Conservation (phyloP, 2,113 vertebrate species). For the Sminthopsis crassicaudata region DNA sequence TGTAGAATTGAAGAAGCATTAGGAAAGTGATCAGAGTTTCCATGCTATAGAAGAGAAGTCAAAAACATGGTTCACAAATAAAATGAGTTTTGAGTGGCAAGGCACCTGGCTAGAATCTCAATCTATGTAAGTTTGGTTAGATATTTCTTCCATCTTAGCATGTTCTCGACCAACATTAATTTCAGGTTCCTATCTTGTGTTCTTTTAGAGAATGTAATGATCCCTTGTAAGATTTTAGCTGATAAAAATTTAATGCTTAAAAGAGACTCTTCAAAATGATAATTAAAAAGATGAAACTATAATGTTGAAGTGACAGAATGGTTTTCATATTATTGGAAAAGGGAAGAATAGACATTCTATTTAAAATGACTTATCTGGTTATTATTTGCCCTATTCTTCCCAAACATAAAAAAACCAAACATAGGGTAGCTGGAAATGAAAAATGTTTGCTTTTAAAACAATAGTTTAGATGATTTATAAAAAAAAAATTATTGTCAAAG, state of each 20-base stretch:
- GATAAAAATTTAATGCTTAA: conserved; percentile 8
- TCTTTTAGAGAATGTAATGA: conserved; percentile 28
- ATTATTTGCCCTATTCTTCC: neutral
- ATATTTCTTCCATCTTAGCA: neutral
- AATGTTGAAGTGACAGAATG: neutral
- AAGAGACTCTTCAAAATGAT: conserved; percentile 48
- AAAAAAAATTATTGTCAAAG: neutral
- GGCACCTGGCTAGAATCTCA: conserved; percentile 18
- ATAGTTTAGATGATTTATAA: neutral
- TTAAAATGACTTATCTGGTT: neutral
- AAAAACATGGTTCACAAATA: neutral
- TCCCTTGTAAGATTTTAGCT: conserved; percentile 41
- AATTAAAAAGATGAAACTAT: conserved; percentile 31
- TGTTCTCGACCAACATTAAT: neutral
- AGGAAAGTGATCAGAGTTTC: neutral
- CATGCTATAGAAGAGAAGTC: neutral
- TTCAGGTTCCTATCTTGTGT: conserved; percentile 33
- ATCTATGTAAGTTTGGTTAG: conserved; percentile 40
- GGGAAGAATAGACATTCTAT: neutral
- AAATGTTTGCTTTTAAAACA: neutral
- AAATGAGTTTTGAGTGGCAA: neutral
- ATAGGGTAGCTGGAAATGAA: neutral
- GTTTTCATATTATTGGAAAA: conserved; percentile 37
- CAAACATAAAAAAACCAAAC: neutral
- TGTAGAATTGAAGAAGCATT: conserved; percentile 43